Evolutionary conservation across 2,113 vertebrate species (phyloP).

Genomic region (Mellivora capensis): DNA sequence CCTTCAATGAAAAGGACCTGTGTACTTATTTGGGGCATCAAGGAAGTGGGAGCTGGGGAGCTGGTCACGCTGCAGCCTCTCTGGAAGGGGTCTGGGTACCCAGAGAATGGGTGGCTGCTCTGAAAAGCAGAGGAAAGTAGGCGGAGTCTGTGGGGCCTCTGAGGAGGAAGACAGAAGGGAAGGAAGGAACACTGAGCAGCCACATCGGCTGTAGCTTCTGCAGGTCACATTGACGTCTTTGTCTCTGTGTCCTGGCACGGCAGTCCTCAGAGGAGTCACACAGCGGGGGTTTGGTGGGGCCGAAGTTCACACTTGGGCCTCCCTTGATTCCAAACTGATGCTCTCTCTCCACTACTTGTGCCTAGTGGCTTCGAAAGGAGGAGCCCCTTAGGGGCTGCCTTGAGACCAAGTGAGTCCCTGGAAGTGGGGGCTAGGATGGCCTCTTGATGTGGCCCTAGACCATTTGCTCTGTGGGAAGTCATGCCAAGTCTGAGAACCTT

Average conservation of each 20-base stretch:
- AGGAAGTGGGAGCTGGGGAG: neutral
- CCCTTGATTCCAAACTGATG: neutral
- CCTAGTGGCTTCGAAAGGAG: neutral
- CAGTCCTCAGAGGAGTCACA: neutral
- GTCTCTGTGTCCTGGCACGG: neutral
- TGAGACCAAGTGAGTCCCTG: neutral
- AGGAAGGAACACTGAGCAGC: neutral
- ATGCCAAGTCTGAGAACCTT: neutral
- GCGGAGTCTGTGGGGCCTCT: neutral
- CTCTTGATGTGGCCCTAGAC: neutral
- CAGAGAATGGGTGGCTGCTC: neutral
- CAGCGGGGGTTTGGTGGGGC: neutral
- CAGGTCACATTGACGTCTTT: neutral
- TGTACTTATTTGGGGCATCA: slow-evolving; percentile 54
- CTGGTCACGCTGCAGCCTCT: neutral
- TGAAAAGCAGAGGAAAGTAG: slow-evolving; percentile 1
- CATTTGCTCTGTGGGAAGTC: neutral
- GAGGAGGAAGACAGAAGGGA: neutral
- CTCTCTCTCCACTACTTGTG: neutral
- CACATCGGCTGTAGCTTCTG: neutral
- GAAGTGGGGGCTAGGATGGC: neutral
- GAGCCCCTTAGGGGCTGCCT: neutral
- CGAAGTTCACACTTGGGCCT: neutral
- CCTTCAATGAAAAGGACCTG: slow-evolving; percentile 39
- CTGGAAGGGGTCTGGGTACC: neutral